Evolutionary conservation across 2,797 vertebrate genomes (phyloP).

Genomic region (Hybognathus amarus): DNA sequence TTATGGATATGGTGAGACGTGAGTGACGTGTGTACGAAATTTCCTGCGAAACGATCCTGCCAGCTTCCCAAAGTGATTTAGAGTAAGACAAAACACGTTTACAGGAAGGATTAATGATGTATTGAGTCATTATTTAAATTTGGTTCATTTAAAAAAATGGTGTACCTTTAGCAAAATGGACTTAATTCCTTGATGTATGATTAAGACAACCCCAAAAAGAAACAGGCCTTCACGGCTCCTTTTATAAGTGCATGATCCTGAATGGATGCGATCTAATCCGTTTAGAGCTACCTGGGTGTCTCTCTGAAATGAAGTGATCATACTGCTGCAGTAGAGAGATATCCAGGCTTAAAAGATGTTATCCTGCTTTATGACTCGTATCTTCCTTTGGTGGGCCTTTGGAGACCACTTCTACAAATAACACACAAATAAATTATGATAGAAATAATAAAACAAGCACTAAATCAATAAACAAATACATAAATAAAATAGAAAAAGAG

Average conservation of each 20-base stretch:
- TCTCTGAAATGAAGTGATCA: slow-evolving; percentile 15
- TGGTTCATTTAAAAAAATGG: background rate
- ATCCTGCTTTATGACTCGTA: slow-evolving; percentile 14
- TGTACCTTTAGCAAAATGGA: background rate
- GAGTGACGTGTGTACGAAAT: background rate
- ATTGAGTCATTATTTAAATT: background rate
- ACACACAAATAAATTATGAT: background rate
- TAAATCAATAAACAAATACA: background rate
- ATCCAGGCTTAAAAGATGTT: slow-evolving; percentile 14
- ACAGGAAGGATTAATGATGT: background rate
- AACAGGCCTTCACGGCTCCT: background rate
- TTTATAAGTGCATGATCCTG: slow-evolving; percentile 20
- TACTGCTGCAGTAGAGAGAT: background rate
- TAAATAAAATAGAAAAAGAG: background rate
- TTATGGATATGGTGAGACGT: background rate
- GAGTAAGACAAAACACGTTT: no score
- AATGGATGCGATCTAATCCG: slow-evolving; percentile 6
- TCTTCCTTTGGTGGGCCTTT: background rate
- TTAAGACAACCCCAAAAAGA: background rate
- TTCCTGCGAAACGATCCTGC: no score
- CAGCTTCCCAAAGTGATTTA: no score
- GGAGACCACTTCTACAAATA: background rate
- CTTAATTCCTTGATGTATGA: background rate
- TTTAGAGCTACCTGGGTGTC: background rate
- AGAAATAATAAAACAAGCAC: background rate